Evolutionary conservation across 1,140 invertebrate genomes (phyloP).

Genomic region (Caenorhabditis remanei): DNA sequence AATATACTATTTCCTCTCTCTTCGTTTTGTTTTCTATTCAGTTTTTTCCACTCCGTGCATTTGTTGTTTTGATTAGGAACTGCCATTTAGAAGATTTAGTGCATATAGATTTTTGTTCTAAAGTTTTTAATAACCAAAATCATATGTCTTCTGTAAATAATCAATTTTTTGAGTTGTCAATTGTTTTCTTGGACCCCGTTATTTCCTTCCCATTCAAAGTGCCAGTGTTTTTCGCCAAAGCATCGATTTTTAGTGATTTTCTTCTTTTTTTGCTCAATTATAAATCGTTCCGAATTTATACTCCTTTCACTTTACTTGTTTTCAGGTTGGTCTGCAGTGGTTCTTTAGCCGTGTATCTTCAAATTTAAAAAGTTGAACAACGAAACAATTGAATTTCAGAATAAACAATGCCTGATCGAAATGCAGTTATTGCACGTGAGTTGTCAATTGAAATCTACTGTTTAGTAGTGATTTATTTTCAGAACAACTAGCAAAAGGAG

Average conservation of each 20-base stretch:
- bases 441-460: not conserved
- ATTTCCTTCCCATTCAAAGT: not conserved
- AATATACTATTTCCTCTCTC: not conserved
- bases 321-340: no score
- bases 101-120: not conserved
- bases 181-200: not conserved
- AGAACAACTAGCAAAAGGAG: constrained; percentile 51
- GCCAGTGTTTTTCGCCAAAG: constrained; percentile 31
- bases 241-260: constrained; percentile 21
- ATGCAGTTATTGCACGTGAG: not conserved
- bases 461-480: not conserved
- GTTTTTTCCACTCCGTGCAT: not conserved
- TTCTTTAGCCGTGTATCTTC: no score
- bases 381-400: no score
- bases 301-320: no score
- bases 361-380: no score
- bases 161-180: constrained; percentile 1
- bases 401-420: not conserved
- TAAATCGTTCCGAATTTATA: not conserved
- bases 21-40: not conserved
- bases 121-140: not conserved
- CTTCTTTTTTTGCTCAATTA: constrained; percentile 25
- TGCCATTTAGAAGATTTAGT: not conserved
- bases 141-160: constrained; percentile 47
- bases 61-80: not conserved